A percentile compares a stretch with the other conserved stretches of the same genome.
Conservation (phyloP, 1,140 invertebrate genomes). For the Pteromalus puparum region DNA sequence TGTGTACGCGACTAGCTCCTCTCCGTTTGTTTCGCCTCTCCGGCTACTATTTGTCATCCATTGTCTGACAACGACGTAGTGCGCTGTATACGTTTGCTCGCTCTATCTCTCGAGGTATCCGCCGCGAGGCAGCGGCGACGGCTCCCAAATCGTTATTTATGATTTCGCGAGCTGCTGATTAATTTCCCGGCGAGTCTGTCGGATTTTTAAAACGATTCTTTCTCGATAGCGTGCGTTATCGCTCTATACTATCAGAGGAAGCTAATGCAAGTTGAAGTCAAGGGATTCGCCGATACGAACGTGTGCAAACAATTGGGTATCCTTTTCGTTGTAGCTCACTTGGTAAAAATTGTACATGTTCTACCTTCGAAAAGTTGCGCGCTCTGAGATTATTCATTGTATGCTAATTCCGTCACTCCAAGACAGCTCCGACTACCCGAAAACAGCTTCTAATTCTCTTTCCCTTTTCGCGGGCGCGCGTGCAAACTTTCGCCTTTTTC, state of each 20-base stretch:
- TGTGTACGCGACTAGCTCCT: conserved; percentile 3
- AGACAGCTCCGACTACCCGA: conserved; percentile 23
- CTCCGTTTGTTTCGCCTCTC: conserved; percentile 67
- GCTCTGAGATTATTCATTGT: background rate
- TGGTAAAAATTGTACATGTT: too few relatives aligned
- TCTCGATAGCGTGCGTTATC: conserved; percentile 23
- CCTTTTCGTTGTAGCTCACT: too few relatives aligned
- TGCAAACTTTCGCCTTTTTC: conserved; percentile 60
- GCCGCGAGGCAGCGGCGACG: background rate
- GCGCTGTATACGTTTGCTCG: background rate
- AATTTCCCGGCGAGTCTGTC: conserved; percentile 60
- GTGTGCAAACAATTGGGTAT: too few relatives aligned
- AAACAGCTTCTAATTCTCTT: conserved; percentile 47
- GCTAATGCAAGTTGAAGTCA: too few relatives aligned
- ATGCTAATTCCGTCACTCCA: background rate
- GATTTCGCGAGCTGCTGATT: conserved; percentile 65
- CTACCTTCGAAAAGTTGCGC: background rate
- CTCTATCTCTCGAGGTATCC: background rate
- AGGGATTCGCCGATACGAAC: too few relatives aligned
- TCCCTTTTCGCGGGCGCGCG: conserved; percentile 54
- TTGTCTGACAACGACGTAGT: conserved; percentile 61
- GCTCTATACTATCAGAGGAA: background rate
- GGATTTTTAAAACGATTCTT: conserved; percentile 44
- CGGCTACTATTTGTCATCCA: conserved; percentile 71
- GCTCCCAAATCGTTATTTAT: conserved; percentile 66